Evolutionary conservation across 2,797 vertebrate genomes (phyloP), one percentile per base, ranked within the genome.

Genomic region (Astyanax mexicanus): DNA sequence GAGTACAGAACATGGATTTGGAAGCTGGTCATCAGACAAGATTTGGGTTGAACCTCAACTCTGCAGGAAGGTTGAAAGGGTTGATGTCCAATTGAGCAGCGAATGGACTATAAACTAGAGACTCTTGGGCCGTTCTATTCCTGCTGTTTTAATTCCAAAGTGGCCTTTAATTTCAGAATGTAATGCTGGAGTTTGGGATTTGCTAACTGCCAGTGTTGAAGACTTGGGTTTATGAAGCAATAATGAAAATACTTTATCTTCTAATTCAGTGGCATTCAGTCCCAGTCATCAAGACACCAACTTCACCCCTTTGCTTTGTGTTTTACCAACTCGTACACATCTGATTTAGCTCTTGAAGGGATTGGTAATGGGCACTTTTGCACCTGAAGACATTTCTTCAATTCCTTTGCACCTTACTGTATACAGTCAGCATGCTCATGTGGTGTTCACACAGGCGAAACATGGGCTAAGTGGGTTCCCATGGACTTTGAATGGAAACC

Each of bases 121-220:
- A 19, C 17, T 49, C 10, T 52, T 29, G 10, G 40, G 61, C 32
- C n/a, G n/a, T 66, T 29, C 45, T 49, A 49, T 7, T 32, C 32
- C 29, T 58, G 13, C 27, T 1, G n/a, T 17, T n/a, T 27, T 17
- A 27, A n/a, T 0, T 27, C 11, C 42, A 37, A 71, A 72, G 65
- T 69, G 71, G 21, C 47, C 35, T 45, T 74, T 70, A 54, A 49
- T 40, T 80, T 64, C 55, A 81, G 83, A 83, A 82, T 84, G 80
- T 82, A 80, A 51, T 32, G 58, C 61, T 71, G 55, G 19, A 69
- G 40, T 17, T 40, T 57, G 54, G 45, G 62, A 61, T 61, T 62
- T 27, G 62, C n/a, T 45, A 19, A 52, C 40, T 3, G 1, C n/a
- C 44, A 19, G 44, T 8, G 49, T 7, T 35, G 27, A 19, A 27